phyloP scores from a whole-genome alignment of 2,888 invertebrate genomes.

The Frankliniella fusca region DNA sequence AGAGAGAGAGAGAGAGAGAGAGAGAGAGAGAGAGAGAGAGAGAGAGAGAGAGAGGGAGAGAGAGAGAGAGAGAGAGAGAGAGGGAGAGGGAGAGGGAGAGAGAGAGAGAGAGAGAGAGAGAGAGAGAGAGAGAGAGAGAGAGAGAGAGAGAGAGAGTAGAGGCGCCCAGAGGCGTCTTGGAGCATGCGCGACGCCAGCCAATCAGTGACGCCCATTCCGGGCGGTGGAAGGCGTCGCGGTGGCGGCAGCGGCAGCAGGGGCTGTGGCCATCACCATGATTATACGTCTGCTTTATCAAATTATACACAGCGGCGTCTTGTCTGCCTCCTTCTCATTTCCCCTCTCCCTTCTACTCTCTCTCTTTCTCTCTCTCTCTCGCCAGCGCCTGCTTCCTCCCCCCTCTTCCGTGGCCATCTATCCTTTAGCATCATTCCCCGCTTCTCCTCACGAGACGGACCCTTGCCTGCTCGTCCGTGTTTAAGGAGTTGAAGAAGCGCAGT shows the following conservation, averaged over 20 bases:
- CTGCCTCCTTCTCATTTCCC: not conserved
- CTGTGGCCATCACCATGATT: not conserved
- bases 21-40: not conserved
- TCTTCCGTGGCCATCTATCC: constrained; percentile 30
- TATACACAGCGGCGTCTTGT: not conserved
- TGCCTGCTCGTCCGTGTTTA: no score
- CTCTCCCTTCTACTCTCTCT: not conserved
- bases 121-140: no score
- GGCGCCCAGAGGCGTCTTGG: constrained; percentile 35
- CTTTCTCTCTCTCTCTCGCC: constrained; percentile 19
- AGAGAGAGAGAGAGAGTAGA: constrained; percentile 30
- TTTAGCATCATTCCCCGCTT: no score
- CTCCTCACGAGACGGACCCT: no score
- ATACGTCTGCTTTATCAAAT: constrained; percentile 10
- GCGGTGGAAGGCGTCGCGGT: not conserved
- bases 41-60: not conserved
- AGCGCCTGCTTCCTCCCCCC: constrained; percentile 37
- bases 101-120: no score
- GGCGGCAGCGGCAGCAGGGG: not conserved
- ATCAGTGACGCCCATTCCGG: constrained; percentile 8
- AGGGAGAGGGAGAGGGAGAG: not conserved
- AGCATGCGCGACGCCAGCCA: constrained; percentile 33
- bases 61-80: constrained; percentile 5
- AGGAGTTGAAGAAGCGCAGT: no score
- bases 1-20: not conserved